Evolutionary conservation across 35 echinoderm and acorn worm species (phyloP).

Genomic region (Heliocidaris tuberculata): DNA sequence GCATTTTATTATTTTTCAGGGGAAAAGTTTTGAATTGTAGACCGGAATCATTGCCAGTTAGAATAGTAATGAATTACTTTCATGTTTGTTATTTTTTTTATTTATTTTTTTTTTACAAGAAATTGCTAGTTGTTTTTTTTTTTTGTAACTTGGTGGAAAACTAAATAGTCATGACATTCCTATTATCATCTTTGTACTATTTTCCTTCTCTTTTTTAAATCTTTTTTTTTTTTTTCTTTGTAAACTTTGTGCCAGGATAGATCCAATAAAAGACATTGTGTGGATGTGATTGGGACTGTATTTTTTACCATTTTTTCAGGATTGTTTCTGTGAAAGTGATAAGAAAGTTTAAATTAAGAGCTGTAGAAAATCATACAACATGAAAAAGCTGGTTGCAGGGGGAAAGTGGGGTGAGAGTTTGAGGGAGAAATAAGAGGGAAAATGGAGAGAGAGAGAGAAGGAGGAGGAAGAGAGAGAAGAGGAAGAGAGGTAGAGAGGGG

Average conservation of each 20-base stretch:
- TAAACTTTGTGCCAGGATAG: background rate
- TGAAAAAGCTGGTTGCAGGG: too few relatives aligned
- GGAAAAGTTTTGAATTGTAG: background rate
- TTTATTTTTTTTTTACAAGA: background rate
- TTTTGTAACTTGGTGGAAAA: background rate
- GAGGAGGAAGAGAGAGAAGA: too few relatives aligned
- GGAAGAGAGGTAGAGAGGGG: too few relatives aligned
- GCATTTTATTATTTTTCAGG: background rate
- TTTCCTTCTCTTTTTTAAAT: background rate
- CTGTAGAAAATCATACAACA: too few relatives aligned
- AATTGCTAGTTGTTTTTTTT: background rate
- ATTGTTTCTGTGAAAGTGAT: background rate
- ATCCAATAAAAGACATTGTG: background rate
- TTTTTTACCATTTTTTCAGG: background rate
- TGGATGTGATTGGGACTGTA: background rate
- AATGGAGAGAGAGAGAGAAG: too few relatives aligned
- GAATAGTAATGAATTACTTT: background rate
- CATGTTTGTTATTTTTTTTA: background rate
- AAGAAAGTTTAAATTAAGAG: too few relatives aligned
- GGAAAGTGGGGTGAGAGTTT: too few relatives aligned
- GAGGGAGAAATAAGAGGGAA: too few relatives aligned
- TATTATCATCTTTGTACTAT: background rate
- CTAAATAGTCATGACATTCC: conserved; percentile 2
- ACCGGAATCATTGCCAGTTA: background rate
- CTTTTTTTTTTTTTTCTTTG: background rate